Base-by-base conservation (phyloP, 2,113 vertebrate species). In the Columba livia region DNA sequence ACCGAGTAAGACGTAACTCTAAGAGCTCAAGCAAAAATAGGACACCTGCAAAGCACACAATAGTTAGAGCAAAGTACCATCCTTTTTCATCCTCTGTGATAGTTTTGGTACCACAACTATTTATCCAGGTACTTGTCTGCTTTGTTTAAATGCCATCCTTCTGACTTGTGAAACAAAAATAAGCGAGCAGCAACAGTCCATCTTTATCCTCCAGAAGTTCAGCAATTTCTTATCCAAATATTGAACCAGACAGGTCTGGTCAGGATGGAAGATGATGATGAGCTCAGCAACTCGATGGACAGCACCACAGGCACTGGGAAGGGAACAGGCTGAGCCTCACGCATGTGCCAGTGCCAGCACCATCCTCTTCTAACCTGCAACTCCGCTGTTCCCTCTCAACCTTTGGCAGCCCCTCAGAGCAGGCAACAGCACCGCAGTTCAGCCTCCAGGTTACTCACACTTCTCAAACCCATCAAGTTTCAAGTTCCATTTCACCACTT, bases 221-320 rank as follows among this genome's bases (percentile, higher is more conserved):
- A 82, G 58, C 54, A 47, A 54, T 66, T 88, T 73, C 58, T 89
- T 84, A 80, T 3, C 56, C 69, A 86, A 88, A 70, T 28, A 94
- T 3, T 54, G 66, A 91, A 83, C 26, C 36, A 54, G 51, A 56
- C 42, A 61, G 60, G 58, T 6, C 66, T 58, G 50, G 36, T 51
- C 26, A 88, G 50, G 64, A 89, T 25, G 29, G 19, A 51, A 58
- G 10, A 6, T 26, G 38, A 72, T 10, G 17, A 48, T 11, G 32
- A 72, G 47, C 21, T 31, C 74, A 85, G 57, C 28, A 92, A 40
- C 21, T 40, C 70, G 47, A 47, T 7, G 48, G n/a, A 60, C 44
- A 47, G 56, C 7, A 2, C 57, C 15, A 9, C 2, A 9, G 0
- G 3, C 12, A 21, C 40, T 15, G 24, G 23, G 48, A 62, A 60